Conservation (phyloP, 2,888 invertebrate genomes). For the Parnassius glacialis region DNA sequence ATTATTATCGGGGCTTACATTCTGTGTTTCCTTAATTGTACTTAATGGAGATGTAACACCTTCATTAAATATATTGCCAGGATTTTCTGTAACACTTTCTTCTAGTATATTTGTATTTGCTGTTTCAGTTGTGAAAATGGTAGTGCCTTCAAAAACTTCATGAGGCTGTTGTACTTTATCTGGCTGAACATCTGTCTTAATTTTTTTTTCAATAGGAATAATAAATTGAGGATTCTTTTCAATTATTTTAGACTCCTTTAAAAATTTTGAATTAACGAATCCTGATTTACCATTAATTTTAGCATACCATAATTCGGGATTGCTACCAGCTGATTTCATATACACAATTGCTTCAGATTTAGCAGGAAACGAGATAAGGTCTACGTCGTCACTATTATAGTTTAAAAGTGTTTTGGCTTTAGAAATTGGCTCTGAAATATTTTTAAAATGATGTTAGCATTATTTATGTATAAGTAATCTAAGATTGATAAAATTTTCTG, state of each 20-base stretch:
- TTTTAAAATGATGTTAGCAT: conserved; percentile 24
- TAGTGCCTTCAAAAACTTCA: conserved; percentile 85
- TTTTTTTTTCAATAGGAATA: conserved; percentile 49
- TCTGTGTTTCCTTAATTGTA: conserved; percentile 30
- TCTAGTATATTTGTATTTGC: conserved; percentile 28
- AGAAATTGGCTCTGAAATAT: conserved; percentile 81
- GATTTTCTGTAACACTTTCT: conserved; percentile 36
- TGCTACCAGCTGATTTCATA: conserved; percentile 86
- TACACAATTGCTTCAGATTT: conserved; percentile 82
- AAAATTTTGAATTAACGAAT: conserved; percentile 81
- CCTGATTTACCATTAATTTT: conserved; percentile 85
- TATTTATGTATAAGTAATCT: conserved; percentile 25
- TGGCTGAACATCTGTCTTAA: conserved; percentile 49
- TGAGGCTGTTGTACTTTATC: conserved; percentile 66
- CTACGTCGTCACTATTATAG: conserved; percentile 79
- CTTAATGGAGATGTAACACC: conserved; percentile 27
- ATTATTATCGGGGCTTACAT: conserved; percentile 27
- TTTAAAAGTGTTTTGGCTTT: conserved; percentile 79
- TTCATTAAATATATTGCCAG: conserved; percentile 25
- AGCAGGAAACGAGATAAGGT: conserved; percentile 81
- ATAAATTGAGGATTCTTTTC: conserved; percentile 53
- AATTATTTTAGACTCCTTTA: conserved; percentile 82
- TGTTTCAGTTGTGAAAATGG: conserved; percentile 70
- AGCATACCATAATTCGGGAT: conserved; percentile 84
- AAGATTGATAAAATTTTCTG: conserved; percentile 37